Percentiles rank a stretch among this genome's conserved stretches.
These are phyloP conservation scores for Anthophora plumipes DNA, from an alignment of 2,888 invertebrate species.

Conservation along the genomic window DNA sequence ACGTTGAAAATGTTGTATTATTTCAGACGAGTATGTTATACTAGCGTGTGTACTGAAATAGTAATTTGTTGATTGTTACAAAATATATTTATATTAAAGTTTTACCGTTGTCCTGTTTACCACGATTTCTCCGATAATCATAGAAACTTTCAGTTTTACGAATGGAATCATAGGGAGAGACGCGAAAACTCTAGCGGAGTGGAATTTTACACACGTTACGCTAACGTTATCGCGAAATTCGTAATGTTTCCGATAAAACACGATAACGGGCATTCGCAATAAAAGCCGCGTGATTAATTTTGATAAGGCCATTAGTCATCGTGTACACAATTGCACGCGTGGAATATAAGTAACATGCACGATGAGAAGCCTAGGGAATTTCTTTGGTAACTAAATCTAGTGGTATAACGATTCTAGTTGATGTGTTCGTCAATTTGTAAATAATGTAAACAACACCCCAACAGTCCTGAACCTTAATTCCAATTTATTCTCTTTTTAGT, in stretches of 20 bases:
- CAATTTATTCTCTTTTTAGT: neutral
- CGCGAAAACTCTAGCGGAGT: slow-evolving; percentile 3
- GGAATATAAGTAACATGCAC: neutral
- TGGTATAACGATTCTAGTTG: neutral
- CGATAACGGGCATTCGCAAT: slow-evolving; percentile 34
- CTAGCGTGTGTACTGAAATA: neutral
- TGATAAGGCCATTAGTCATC: slow-evolving; percentile 41
- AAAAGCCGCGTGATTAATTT: slow-evolving; percentile 25
- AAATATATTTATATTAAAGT: slow-evolving; percentile 50
- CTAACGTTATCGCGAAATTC: slow-evolving; percentile 19
- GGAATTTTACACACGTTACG: slow-evolving; percentile 1
- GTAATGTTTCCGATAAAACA: slow-evolving; percentile 25
- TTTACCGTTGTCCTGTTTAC: neutral
- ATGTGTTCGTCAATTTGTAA: neutral
- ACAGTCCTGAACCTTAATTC: neutral
- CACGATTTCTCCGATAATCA: too few species aligned
- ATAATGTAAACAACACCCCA: slow-evolving; percentile 7
- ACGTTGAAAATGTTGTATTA: slow-evolving; percentile 19
- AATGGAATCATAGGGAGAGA: neutral
- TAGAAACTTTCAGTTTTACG: neutral
- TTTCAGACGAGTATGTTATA: slow-evolving; percentile 22
- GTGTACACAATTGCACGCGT: neutral
- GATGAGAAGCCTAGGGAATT: slow-evolving; percentile 35
- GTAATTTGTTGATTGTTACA: slow-evolving; percentile 43
- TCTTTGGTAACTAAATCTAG: slow-evolving; percentile 12